Percentiles rank a stretch among this genome's conserved stretches.
Evolutionary conservation across 2,113 vertebrate species (phyloP).

Genomic region (Tringa solitaria): DNA sequence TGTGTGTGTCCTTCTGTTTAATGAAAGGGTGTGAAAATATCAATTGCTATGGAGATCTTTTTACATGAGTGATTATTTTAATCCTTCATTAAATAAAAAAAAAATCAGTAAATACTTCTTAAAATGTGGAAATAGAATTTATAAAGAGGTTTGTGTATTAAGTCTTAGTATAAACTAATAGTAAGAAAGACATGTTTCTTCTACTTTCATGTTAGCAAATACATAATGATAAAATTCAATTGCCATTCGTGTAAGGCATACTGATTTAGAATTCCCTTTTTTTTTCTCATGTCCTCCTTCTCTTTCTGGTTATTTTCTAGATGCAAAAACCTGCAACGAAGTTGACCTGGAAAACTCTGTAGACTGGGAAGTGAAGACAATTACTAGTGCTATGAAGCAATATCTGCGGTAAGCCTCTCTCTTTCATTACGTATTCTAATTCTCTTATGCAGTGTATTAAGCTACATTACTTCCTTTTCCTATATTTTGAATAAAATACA

Average conservation of each 20-base stretch:
- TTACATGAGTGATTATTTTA: not conserved
- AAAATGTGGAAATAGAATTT: not conserved
- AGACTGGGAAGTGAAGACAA: slow-evolving; percentile 97
- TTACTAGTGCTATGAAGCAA: slow-evolving; percentile 93
- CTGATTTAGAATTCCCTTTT: not conserved
- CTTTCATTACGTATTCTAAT: not conserved
- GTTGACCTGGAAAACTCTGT: slow-evolving; percentile 84
- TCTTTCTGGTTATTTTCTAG: slow-evolving; percentile 58
- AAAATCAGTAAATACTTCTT: not conserved
- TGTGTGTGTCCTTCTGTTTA: not conserved
- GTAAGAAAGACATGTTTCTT: not conserved
- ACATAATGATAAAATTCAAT: not conserved
- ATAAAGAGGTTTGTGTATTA: not conserved
- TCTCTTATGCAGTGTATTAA: not conserved
- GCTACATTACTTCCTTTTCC: not conserved
- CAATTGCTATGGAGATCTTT: not conserved
- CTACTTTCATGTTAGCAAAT: not conserved
- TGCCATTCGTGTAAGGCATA: not conserved
- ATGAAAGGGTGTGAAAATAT: not conserved
- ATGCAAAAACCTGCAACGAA: slow-evolving; percentile 86
- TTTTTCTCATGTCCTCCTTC: not conserved
- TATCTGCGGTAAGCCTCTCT: slow-evolving; percentile 85
- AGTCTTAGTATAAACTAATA: not conserved
- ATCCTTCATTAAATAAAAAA: not conserved
- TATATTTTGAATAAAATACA: not conserved